phyloP scores from a whole-genome alignment of 2,113 vertebrate species.

The Polypterus senegalus region DNA sequence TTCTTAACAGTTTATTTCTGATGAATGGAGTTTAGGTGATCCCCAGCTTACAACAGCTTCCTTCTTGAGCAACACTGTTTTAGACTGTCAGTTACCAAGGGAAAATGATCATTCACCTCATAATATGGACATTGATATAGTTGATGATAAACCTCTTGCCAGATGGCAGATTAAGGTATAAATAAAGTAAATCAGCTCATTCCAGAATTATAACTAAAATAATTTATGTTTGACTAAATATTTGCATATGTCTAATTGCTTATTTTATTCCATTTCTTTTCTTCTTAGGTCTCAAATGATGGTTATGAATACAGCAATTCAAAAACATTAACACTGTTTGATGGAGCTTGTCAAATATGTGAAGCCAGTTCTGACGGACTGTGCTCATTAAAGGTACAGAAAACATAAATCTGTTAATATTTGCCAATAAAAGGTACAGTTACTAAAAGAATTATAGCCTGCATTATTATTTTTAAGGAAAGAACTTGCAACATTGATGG shows the following conservation, averaged over 20 bases:
- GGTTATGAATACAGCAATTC: conserved; percentile 73
- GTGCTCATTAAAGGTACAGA: conserved; percentile 60
- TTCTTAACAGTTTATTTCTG: conserved; percentile 46
- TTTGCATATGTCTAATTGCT: conserved; percentile 1
- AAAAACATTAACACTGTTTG: conserved; percentile 63
- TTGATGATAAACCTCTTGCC: conserved; percentile 41
- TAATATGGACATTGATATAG: conserved; percentile 16
- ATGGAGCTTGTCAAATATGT: conserved; percentile 71
- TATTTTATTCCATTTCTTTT: conserved; percentile 15
- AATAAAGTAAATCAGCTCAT: conserved; percentile 15
- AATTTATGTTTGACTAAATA: background rate
- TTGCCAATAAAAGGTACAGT: too few species aligned
- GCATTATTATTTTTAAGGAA: conserved; percentile 44
- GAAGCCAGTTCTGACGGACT: conserved; percentile 36
- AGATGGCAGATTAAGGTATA: conserved; percentile 77
- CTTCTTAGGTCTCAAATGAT: conserved; percentile 74
- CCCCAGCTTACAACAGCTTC: conserved; percentile 37
- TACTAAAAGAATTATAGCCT: too few species aligned
- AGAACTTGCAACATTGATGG: conserved; percentile 71
- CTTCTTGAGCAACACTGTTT: conserved; percentile 46
- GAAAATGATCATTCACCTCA: conserved; percentile 31
- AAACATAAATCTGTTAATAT: background rate
- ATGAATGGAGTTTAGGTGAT: conserved; percentile 54
- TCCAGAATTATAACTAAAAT: too few species aligned
- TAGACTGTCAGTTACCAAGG: conserved; percentile 62